These are phyloP conservation scores for Leptocoma aspasia DNA, from an alignment of 2,113 vertebrate species.

Conservation along the genomic window DNA sequence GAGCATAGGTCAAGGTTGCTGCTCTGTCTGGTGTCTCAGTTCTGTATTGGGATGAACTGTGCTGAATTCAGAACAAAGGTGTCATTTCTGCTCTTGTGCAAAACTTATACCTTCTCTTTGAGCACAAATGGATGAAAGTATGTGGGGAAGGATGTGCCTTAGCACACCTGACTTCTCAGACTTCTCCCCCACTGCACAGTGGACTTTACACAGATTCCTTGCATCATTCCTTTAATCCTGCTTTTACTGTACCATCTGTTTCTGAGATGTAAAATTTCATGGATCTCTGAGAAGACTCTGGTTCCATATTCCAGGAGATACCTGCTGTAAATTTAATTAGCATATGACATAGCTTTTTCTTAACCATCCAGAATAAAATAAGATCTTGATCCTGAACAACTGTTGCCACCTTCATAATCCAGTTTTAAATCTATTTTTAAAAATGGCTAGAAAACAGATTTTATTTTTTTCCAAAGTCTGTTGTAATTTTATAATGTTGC, in stretches of 20 bases:
- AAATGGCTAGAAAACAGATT: neutral
- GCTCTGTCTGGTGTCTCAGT: neutral
- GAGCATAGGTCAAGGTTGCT: neutral
- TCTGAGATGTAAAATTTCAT: neutral
- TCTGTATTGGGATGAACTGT: neutral
- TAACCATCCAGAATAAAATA: neutral
- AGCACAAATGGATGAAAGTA: neutral
- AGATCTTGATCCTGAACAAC: neutral
- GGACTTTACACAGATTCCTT: neutral
- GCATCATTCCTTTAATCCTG: neutral
- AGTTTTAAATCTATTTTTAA: neutral
- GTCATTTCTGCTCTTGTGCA: neutral
- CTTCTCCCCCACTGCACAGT: neutral
- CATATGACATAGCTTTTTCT: neutral
- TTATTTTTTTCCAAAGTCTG: neutral
- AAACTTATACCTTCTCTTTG: neutral
- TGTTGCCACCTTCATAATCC: neutral
- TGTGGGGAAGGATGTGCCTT: neutral
- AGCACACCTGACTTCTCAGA: neutral
- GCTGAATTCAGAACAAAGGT: neutral
- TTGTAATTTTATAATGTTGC: neutral
- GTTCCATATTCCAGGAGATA: neutral
- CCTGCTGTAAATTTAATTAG: neutral
- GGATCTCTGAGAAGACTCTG: neutral
- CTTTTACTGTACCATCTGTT: neutral